Base-by-base conservation (phyloP, 2,113 vertebrate genomes). In the Halichoeres trimaculatus region DNA sequence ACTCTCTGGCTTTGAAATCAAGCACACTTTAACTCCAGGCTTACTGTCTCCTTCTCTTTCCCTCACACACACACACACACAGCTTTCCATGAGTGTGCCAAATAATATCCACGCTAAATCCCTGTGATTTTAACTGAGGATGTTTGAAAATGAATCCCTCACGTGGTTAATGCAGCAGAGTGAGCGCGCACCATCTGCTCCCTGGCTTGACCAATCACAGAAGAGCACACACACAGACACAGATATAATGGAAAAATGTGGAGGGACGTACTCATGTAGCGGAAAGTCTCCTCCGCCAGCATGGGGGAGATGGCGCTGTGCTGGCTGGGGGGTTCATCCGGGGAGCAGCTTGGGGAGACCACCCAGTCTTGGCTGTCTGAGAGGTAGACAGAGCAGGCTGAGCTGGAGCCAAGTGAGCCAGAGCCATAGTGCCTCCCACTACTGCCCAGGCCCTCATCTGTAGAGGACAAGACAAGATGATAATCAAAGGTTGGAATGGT, bases 321-420 rank as follows among this genome's bases (percentile, higher is more conserved):
- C 4, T 62, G 89, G 19, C 19, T 38, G 0, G 86, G 68, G 45
- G 38, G 88, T 63, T 87, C 94, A 3, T 93, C 94, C 1, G 74
- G 94, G 1, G 93, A 89, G 51, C 83, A 54, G 58, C 81, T 82
- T 0, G 94, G 83, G 10, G 96, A 92, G 13, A 88, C 93, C 22
- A 90, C 78, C 96, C 96, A 97, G 81, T 96, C 96, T 86, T 95
- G 94, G 64, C 95, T 95, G 86, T 98, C 96, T n/a, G 95, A 96
- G 6, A 97, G 92, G 81, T 95, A 97, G 55, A 98, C 80, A 0
- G 97, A 95, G 41, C 89, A 89, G 3, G 69, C 86, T 0, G 91
- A 92, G 4, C 84, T 84, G 0, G 90, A 92, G 22, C 92, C 89
- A 67, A 90, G 48, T 0, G 91, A 92, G 23, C 85, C 43, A 0